Evolutionary conservation across 2,888 invertebrate species (phyloP).

Genomic region (Ophioninae sp.): DNA sequence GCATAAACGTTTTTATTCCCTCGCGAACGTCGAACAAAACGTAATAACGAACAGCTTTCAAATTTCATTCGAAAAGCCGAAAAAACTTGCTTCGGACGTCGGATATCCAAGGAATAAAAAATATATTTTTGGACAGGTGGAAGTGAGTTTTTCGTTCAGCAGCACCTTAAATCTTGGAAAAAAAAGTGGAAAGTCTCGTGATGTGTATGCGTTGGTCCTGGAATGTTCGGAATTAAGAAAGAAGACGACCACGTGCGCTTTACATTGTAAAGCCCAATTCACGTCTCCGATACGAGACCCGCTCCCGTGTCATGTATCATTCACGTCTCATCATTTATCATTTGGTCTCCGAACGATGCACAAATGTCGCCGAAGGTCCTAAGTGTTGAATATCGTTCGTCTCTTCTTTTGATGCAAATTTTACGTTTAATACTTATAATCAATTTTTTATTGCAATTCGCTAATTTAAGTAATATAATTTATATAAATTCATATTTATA

Average conservation of each 20-base stretch:
- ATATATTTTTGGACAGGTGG: background rate
- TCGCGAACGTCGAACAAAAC: constrained; percentile 47
- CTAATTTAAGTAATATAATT: too few relatives aligned
- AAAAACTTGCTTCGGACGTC: background rate
- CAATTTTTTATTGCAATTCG: constrained; percentile 20
- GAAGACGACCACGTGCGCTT: constrained; percentile 29
- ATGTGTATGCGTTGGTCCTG: background rate
- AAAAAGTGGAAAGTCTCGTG: constrained; percentile 51
- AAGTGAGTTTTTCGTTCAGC: constrained; percentile 62
- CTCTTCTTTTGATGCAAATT: constrained; percentile 24
- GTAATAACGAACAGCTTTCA: constrained; percentile 58
- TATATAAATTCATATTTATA: too few relatives aligned
- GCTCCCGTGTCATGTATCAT: constrained; percentile 52
- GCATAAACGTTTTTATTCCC: constrained; percentile 44
- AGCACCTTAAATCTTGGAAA: constrained; percentile 70
- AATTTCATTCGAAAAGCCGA: background rate
- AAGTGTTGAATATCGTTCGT: constrained; percentile 30
- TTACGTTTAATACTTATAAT: constrained; percentile 6
- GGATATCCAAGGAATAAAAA: background rate
- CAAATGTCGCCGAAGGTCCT: constrained; percentile 46
- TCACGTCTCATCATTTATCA: too few relatives aligned
- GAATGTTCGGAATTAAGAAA: constrained; percentile 22
- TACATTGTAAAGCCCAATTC: constrained; percentile 26
- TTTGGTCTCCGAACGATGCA: constrained; percentile 23
- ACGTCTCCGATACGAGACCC: constrained; percentile 34